phyloP scores from a whole-genome alignment of 2,888 invertebrate species.

The Amphipoea oculea region DNA sequence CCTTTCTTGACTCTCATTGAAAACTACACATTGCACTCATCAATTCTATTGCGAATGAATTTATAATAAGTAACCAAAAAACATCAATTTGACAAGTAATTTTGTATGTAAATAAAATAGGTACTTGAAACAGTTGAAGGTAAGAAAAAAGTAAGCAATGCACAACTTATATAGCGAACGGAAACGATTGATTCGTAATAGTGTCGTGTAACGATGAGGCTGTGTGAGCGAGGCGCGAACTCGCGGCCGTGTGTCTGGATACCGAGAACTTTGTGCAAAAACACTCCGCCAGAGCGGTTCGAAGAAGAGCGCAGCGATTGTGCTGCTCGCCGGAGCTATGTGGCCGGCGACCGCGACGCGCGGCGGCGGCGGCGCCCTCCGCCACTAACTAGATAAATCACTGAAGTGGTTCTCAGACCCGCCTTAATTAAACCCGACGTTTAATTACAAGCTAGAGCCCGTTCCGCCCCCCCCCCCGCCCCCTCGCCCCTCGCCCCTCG shows the following conservation, averaged over 20 bases:
- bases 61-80: not conserved
- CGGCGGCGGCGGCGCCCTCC: constrained; percentile 19
- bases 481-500: constrained; percentile 1
- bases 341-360: constrained; percentile 16
- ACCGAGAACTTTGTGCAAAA: constrained; percentile 63
- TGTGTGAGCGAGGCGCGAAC: not conserved
- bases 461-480: not conserved
- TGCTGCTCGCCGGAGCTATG: constrained; percentile 26
- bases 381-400: constrained; percentile 76
- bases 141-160: too few species aligned
- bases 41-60: not conserved
- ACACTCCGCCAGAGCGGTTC: constrained; percentile 19
- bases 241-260: constrained; percentile 4
- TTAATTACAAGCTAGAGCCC: constrained; percentile 77
- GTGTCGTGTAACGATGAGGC: not conserved
- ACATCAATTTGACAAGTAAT: not conserved
- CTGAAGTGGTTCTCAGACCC: constrained; percentile 55
- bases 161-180: not conserved
- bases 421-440: constrained; percentile 79
- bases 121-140: too few species aligned
- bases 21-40: not conserved
- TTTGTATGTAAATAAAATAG: not conserved
- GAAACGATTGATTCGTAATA: constrained; percentile 1
- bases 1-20: not conserved
- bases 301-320: constrained; percentile 28